These are phyloP conservation scores for Drosophila pseudotakahashii DNA, from an alignment of 2,888 invertebrate genomes.

Conservation along the genomic window DNA sequence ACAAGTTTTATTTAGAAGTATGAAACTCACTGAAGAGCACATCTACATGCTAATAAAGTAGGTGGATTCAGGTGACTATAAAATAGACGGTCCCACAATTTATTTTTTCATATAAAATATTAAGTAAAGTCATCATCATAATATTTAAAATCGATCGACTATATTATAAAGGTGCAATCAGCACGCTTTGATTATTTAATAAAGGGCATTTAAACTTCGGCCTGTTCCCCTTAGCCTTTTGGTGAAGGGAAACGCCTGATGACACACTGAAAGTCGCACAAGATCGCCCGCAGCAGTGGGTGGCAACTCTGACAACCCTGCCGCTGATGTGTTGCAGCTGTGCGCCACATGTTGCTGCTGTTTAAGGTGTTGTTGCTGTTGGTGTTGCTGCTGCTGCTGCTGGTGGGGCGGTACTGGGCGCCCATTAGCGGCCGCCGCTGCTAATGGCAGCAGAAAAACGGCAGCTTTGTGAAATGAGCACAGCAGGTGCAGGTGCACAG, in stretches of 20 bases:
- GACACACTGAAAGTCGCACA: conserved; percentile 64
- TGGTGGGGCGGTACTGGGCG: conserved; percentile 65
- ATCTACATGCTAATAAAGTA: no score
- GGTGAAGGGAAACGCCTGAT: conserved; percentile 71
- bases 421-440: conserved; percentile 61
- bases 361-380: conserved; percentile 6
- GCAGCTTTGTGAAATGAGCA: conserved; percentile 71
- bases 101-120: no score
- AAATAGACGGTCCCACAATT: no score
- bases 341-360: conserved; percentile 75
- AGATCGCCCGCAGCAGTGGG: conserved; percentile 69
- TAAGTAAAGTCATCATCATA: no score
- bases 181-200: no score
- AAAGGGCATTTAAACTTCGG: background rate
- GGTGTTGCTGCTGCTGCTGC: conserved; percentile 30
- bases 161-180: no score
- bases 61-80: no score
- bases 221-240: background rate
- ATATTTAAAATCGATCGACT: no score
- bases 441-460: conserved; percentile 55
- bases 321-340: conserved; percentile 76
- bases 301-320: conserved; percentile 74
- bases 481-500: conserved; percentile 74
- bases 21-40: background rate
- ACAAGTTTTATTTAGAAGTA: background rate